A percentile compares a stretch with the other conserved stretches of the same genome.
phyloP scores from a whole-genome alignment of 1,140 invertebrate species.

The Glomeris maerens region DNA sequence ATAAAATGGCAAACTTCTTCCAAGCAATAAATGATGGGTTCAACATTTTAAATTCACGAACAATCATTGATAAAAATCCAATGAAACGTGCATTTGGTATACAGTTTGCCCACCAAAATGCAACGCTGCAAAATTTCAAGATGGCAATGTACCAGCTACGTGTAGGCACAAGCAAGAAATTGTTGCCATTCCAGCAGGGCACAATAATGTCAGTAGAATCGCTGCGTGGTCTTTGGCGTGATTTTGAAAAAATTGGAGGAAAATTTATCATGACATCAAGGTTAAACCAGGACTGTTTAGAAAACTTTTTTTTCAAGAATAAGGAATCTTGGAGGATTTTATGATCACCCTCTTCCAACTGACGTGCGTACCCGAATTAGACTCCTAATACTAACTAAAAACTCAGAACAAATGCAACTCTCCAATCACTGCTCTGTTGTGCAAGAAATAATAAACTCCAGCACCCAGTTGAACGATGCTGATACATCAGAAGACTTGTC shows the following conservation, averaged over 20 bases:
- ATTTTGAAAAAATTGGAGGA: constrained; percentile 3
- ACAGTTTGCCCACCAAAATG: constrained; percentile 6
- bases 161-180: constrained; percentile 10
- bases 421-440: not conserved
- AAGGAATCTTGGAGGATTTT: constrained; percentile 11
- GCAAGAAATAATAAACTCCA: not conserved
- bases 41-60: constrained; percentile 15
- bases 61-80: constrained; percentile 2
- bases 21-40: constrained; percentile 14
- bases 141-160: not conserved
- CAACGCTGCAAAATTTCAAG: constrained; percentile 10
- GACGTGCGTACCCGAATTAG: constrained; percentile 16
- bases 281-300: constrained; percentile 17
- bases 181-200: constrained; percentile 17
- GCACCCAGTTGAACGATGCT: not conserved
- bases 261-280: constrained; percentile 14
- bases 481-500: not conserved
- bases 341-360: constrained; percentile 9
- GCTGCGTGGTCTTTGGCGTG: constrained; percentile 8
- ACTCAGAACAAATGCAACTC: not conserved
- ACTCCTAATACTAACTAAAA: constrained; percentile 9
- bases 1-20: constrained; percentile 10
- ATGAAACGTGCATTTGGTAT: constrained; percentile 14
- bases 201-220: constrained; percentile 15
- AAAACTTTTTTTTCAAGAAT: constrained; percentile 17